phyloP scores from a whole-genome alignment of 2,113 vertebrate genomes.

The Benthochromis sp. region DNA sequence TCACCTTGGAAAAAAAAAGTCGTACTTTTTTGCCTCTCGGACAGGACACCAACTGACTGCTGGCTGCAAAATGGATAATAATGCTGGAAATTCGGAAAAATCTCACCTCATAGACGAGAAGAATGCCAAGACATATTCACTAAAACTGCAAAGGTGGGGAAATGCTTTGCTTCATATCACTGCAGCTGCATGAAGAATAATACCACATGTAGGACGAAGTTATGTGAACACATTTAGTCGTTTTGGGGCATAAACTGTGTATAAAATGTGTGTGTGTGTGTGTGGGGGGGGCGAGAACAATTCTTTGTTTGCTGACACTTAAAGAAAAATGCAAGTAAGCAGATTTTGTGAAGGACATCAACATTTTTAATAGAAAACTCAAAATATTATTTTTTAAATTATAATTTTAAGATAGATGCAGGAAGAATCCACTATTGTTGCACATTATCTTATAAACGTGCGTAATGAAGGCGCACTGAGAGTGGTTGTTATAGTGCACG shows the following conservation, averaged over 20 bases:
- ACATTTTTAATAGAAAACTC: not conserved
- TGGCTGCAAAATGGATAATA: conserved; percentile 44
- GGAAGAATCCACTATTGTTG: not conserved
- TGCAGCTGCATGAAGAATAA: not conserved
- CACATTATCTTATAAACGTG: not conserved
- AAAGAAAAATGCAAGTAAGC: not conserved
- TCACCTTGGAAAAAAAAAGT: not conserved
- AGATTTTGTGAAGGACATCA: not conserved
- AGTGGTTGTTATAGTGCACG: conserved; percentile 27
- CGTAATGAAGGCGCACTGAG: not conserved
- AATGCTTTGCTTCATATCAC: not conserved
- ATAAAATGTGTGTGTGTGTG: not conserved
- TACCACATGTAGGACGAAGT: not conserved
- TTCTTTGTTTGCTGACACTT: not conserved
- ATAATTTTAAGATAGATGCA: not conserved
- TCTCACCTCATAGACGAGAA: conserved; percentile 74
- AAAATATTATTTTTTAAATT: not conserved
- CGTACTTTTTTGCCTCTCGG: not conserved
- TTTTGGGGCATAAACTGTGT: not conserved
- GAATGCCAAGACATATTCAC: conserved; percentile 68
- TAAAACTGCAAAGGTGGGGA: conserved; percentile 68
- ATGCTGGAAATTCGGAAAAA: conserved; percentile 68
- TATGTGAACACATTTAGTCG: not conserved
- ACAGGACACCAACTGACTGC: not conserved
- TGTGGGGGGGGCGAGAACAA: not conserved